These are phyloP conservation scores for Phocides pigmalion DNA, from an alignment of 1,140 invertebrate genomes.

Conservation along the genomic window DNA sequence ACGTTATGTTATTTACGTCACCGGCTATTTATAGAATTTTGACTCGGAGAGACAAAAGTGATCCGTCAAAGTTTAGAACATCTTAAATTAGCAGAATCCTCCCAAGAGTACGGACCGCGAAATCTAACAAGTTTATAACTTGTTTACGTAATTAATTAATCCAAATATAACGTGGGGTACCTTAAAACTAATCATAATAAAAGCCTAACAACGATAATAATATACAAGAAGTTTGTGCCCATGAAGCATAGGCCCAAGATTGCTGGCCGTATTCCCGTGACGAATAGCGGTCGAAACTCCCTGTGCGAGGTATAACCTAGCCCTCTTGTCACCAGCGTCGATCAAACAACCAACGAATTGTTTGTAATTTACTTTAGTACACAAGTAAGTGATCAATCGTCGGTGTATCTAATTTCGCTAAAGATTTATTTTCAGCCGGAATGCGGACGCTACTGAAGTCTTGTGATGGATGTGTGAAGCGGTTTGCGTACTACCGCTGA, in stretches of 20 bases:
- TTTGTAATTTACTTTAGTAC: not conserved
- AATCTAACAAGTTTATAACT: not conserved
- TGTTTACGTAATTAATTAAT: too few relatives aligned
- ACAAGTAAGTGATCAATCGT: slow-evolving; percentile 35
- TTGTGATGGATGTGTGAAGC: slow-evolving; percentile 56
- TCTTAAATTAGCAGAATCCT: not conserved
- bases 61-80: not conserved
- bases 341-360: too few relatives aligned
- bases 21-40: not conserved
- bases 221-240: too few relatives aligned
- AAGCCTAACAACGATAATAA: too few relatives aligned
- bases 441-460: slow-evolving; percentile 62
- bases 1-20: too few relatives aligned
- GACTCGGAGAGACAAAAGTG: not conserved
- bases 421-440: slow-evolving; percentile 74
- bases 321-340: too few relatives aligned
- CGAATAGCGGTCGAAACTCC: too few relatives aligned
- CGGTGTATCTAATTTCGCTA: slow-evolving; percentile 53
- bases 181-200: too few relatives aligned
- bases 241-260: too few relatives aligned
- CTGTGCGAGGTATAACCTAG: too few relatives aligned
- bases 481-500: slow-evolving; percentile 37
- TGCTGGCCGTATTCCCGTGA: too few relatives aligned
- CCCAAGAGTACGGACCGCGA: not conserved
- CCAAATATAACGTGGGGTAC: too few relatives aligned